Base-by-base conservation (phyloP, 2,888 invertebrate genomes). In the Heliconius cydno region DNA sequence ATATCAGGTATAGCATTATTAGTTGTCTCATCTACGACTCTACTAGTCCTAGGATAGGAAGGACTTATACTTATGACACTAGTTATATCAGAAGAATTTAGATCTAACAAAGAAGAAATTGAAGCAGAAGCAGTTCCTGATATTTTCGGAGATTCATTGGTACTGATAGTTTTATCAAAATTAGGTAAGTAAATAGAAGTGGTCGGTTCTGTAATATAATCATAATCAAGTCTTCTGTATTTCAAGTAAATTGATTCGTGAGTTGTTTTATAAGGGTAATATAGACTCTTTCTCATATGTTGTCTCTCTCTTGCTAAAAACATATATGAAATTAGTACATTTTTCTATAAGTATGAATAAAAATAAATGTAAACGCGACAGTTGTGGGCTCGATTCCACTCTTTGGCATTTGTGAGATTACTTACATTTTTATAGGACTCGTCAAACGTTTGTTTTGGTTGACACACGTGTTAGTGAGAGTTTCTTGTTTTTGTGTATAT, bases 161-260 rank as follows among this genome's bases (percentile, higher is more conserved):
- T 65, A 2, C 41, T 3, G 65, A 63, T 66, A 66, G 22, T 72
- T 52, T 34, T 28, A 28, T 38, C 28, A n/a, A 52, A 66, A 34
- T 66, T 30, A 3, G 74, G 65, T 38, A 75, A 75, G 63, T 75
- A 75, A 65, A 75, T 38, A 10, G 74, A 63, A 9, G 38, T 65
- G 19, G 38, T 75, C 1, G 38, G 38, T 25, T 81, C 60, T 4
- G 73, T 28, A 66, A 76, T 79, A 38, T 79, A 34, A 63, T 80
- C 81, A 19, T 82, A 41, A 2, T 70, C 46, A 9, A 57, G 57
- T 72, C 74, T 77, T 46, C 77, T 70, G 30, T 75, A 25, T 34
- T 60, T 78, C 22, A 81, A 60, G 25, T 80, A 68, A 65, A 72
- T 25, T 38, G 74, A 70, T 74, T 34, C 77, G 25, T 78, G 52